Percentiles rank a stretch among this genome's conserved stretches.
Evolutionary conservation across 2,888 invertebrate species (phyloP).

Genomic region (Maniola hyperantus): DNA sequence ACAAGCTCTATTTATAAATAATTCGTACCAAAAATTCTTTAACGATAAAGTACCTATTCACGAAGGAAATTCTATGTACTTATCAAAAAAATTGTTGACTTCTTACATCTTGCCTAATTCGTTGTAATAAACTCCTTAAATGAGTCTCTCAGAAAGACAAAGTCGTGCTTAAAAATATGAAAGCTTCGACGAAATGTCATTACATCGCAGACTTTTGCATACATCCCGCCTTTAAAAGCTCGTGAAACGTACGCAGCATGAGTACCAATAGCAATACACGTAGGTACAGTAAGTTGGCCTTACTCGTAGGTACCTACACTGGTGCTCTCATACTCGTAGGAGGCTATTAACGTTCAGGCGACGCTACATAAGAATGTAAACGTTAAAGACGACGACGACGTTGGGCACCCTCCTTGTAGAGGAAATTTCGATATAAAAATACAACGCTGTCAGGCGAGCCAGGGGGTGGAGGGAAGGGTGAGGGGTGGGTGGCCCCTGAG

Average conservation of each 20-base stretch:
- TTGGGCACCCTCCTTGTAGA: constrained; percentile 72
- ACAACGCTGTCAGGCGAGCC: constrained; percentile 65
- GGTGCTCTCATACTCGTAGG: constrained; percentile 56
- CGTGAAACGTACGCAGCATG: constrained; percentile 56
- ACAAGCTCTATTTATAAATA: neutral
- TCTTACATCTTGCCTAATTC: neutral
- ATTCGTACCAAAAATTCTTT: neutral
- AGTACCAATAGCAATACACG: constrained; percentile 37
- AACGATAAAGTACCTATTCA: neutral
- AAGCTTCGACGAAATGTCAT: constrained; percentile 68
- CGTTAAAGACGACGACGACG: constrained; percentile 79
- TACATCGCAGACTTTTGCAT: constrained; percentile 65
- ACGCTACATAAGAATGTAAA: constrained; percentile 83
- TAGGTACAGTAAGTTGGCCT: constrained; percentile 34
- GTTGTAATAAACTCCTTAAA: neutral
- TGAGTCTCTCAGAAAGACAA: constrained; percentile 52
- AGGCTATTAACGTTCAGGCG: constrained; percentile 80
- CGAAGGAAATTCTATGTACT: neutral
- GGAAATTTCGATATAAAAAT: constrained; percentile 83
- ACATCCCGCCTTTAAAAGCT: constrained; percentile 69
- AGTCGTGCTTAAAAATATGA: constrained; percentile 65
- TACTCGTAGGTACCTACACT: constrained; percentile 43
- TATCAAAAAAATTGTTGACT: neutral
- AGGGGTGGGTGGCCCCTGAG: constrained; percentile 73
- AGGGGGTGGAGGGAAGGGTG: constrained; percentile 50